Base-by-base conservation (phyloP, 1,140 invertebrate genomes). In the Euura lappo region DNA sequence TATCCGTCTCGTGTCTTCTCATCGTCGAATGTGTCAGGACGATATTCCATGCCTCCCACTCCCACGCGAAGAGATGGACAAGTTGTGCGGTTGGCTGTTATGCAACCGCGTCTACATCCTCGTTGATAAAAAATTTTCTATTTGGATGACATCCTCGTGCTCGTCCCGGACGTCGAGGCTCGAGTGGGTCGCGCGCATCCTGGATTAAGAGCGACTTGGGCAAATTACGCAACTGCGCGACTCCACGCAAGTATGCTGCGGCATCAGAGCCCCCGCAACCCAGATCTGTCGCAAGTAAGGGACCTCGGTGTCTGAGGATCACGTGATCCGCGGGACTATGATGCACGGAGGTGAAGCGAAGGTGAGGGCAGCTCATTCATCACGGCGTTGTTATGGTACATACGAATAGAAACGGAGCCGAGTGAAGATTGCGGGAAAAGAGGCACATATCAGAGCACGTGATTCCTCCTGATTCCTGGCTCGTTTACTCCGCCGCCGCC, bases 1-100 rank as follows among this genome's bases (percentile, higher is more conserved):
- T 82, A 85, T 85, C 84, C 83, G 83, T 85, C 84, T 86, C 28
- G 28, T 28, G 28, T 28, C 28, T 82, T 75, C 78, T 76, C 81
- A 83, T 78, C 79, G 80, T 81, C 78, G 78, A 85, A 84, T 85
- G 85, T 86, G 85, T 86, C 85, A 86, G 85, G 77, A 85, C 80
- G 83, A 85, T 85, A 84, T 85, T 85, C 51, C 28, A 28, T 28
- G 28, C 28, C 51, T 60, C 51, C 51, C 51, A 60, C 51, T 11
- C 51, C 10, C 8, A 60, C 13, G 51, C 51, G 4, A 60, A 60
- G 13, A 11, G 51, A n/a, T n/a, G 51, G 51, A 60, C 51, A n/a
- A 60, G 8, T 8, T 60, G 51, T 60, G 28, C 28, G 28, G 28
- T 28, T 28, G 28, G 28, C 28, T 28, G 28, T 28, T 28, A 28